phyloP scores from a whole-genome alignment of 2,888 invertebrate species.

The Ethmia dodecea region DNA sequence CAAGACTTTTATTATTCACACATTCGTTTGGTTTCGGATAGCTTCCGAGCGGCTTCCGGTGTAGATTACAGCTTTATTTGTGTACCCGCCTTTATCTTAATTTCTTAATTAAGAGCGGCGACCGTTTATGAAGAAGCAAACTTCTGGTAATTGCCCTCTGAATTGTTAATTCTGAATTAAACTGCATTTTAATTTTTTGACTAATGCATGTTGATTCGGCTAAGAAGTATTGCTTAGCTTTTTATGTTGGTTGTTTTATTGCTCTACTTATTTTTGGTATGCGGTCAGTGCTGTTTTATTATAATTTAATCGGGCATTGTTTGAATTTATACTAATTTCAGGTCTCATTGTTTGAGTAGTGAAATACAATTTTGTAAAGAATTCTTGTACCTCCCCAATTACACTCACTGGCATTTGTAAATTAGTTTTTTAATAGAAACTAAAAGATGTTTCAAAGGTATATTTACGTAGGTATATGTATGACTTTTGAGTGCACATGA shows the following conservation, averaged over 20 bases:
- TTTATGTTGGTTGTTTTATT: neutral
- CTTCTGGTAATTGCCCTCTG: conserved; percentile 29
- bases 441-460: too few relatives aligned
- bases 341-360: too few relatives aligned
- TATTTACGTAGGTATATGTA: too few relatives aligned
- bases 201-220: conserved; percentile 8
- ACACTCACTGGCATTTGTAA: too few relatives aligned
- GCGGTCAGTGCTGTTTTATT: neutral
- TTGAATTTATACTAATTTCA: too few relatives aligned
- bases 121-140: conserved; percentile 34
- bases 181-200: conserved; percentile 5
- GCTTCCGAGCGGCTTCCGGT: conserved; percentile 66
- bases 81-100: conserved; percentile 59
- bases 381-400: too few relatives aligned
- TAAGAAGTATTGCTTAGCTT: too few relatives aligned
- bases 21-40: conserved; percentile 47
- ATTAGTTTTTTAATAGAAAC: too few relatives aligned
- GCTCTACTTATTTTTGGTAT: neutral
- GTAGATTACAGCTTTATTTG: conserved; percentile 63
- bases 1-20: conserved; percentile 53
- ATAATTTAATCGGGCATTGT: too few relatives aligned
- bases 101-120: conserved; percentile 63
- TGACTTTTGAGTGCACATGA: too few relatives aligned
- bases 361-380: too few relatives aligned
- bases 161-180: conserved; percentile 22